Base-by-base conservation (phyloP, 2,113 vertebrate genomes). In the Halichoerus grypus region DNA sequence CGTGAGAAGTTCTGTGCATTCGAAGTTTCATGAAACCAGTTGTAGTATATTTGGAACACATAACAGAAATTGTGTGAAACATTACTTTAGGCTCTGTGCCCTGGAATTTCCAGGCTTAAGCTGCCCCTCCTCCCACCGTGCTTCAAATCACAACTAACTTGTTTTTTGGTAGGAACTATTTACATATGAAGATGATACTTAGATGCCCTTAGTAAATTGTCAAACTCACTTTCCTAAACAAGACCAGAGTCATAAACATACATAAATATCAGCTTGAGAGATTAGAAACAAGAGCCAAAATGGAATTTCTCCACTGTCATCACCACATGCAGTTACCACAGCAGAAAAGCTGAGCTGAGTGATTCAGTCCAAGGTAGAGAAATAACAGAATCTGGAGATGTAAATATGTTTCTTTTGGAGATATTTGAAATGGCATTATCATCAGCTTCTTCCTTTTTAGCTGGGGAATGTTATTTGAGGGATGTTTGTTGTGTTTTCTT, bases 401-500 rank as follows among this genome's bases (percentile, higher is more conserved):
- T 79, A 83, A 88, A 82, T 61, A 85, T 31, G 77, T 51, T 98
- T 53, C 16, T 19, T 42, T 71, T 89, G 7, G 86, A 96, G 88
- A 84, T 53, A 24, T 61, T 76, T 84, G 71, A 97, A 96, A 94
- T 74, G 42, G 89, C 96, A 95, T 81, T 80, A 61, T 65, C 3
- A 72, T 51, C 71, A 67, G 33, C 61, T 87, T 95, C 74, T 83
- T 88, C 74, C 39, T 84, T 90, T 72, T 96, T 86, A 74, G 57
- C 94, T 12, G 81, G 92, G 72, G 94, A 88, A 90, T 42, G 51
- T 95, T 95, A 19, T 96, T 13, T 10, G 81, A 14, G 59, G 89
- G 55, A n/a, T 72, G 95, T 39, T 49, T 95, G 95, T 93, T 96
- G 94, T 96, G 69, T 95, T 97, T 97, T 94, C 88, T 94, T 94